Evolutionary conservation across 2,797 vertebrate species (phyloP).

Genomic region (Podarcis lilfordi): DNA sequence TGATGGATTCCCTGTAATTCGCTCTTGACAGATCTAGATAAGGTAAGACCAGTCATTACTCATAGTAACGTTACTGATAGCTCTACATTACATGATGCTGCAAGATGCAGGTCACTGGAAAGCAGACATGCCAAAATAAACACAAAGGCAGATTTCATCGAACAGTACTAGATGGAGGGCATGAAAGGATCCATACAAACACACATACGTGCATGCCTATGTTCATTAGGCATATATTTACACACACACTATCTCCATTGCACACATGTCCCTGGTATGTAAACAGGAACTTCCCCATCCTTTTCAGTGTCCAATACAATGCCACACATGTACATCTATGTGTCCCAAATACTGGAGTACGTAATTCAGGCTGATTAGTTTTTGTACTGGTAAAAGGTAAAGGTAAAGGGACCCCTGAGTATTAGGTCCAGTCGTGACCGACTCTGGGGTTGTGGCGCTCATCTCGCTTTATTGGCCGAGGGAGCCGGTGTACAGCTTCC

Average conservation of each 20-base stretch:
- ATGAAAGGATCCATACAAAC: background rate
- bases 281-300: background rate
- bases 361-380: background rate
- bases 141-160: background rate
- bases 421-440: no score
- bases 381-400: background rate
- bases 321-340: background rate
- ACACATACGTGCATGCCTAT: no score
- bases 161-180: background rate
- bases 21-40: conserved; percentile 87
- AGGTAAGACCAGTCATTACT: conserved; percentile 17
- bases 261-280: background rate
- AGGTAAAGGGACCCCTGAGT: no score
- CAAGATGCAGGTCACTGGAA: background rate
- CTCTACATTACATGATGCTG: background rate
- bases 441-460: no score
- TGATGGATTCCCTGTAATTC: conserved; percentile 92
- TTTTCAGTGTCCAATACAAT: background rate
- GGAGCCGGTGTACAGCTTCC: no score
- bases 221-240: background rate
- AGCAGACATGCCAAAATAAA: background rate
- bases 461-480: no score
- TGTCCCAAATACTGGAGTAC: background rate
- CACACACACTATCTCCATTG: background rate
- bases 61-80: no score